Evolutionary conservation across 37 sponge, comb jelly and placozoan genomes (phyloP).

Genomic region (Lycopodina hypogea): DNA sequence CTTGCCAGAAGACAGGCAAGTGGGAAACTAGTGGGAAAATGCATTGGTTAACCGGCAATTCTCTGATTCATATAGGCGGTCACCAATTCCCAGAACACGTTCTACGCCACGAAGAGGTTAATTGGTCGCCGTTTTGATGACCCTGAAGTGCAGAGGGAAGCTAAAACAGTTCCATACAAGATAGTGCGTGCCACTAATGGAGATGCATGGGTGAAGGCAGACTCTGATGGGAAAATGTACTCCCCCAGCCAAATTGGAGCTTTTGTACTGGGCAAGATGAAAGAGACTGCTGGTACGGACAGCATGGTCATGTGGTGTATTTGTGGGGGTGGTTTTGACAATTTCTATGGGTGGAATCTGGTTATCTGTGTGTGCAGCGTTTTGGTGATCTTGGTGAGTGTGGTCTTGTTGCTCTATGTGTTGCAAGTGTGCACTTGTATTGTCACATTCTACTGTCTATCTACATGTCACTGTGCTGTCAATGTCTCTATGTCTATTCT

Average conservation of each 20-base stretch:
- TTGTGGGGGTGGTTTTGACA: too few species aligned
- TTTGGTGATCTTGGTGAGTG: too few species aligned
- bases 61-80: slow-evolving; percentile 60
- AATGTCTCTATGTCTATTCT: not conserved
- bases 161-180: slow-evolving; percentile 80
- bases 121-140: slow-evolving; percentile 98
- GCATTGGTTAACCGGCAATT: not conserved
- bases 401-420: not conserved
- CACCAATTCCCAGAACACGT: slow-evolving; percentile 94
- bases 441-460: too few species aligned
- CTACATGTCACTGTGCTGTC: not conserved
- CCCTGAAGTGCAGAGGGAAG: slow-evolving; percentile 82
- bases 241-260: slow-evolving; percentile 99
- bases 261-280: slow-evolving; percentile 97
- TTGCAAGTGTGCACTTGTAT: too few species aligned
- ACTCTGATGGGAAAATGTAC: slow-evolving; percentile 79
- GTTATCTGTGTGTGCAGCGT: too few species aligned
- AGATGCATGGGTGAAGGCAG: slow-evolving; percentile 95
- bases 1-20: slow-evolving; percentile 92
- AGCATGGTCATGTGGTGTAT: too few species aligned
- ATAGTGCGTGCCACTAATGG: slow-evolving; percentile 92
- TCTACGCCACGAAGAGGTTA: slow-evolving; percentile 91
- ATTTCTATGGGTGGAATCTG: too few species aligned
- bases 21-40: not conserved
- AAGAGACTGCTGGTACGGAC: slow-evolving; percentile 92